Conservation (phyloP, 2,888 invertebrate genomes). For the Xylota sylvarum region DNA sequence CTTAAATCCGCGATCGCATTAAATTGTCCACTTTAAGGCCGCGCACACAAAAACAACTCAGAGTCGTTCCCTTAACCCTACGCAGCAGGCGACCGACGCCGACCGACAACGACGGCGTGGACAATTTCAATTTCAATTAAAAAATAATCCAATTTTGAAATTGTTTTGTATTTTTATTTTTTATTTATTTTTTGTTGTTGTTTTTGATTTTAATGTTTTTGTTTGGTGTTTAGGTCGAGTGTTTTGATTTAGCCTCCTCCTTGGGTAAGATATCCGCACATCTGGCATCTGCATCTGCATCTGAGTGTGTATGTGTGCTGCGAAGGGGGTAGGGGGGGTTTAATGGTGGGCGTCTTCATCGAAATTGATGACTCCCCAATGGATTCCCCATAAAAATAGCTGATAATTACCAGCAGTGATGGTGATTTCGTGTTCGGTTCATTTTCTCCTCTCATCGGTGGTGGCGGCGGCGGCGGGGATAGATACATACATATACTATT, state of each 20-base stretch:
- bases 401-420: conserved; percentile 43
- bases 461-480: no score
- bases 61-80: background rate
- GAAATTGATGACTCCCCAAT: conserved; percentile 41
- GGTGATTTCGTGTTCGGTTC: conserved; percentile 18
- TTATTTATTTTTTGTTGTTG: conserved; percentile 42
- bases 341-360: conserved; percentile 32
- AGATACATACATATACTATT: conserved; percentile 17
- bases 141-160: conserved; percentile 68
- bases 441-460: no score
- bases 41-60: no score
- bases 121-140: conserved; percentile 70
- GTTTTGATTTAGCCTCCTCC: conserved; percentile 36
- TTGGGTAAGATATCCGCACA: conserved; percentile 9
- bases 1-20: conserved; percentile 48
- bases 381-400: conserved; percentile 27
- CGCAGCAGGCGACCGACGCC: background rate
- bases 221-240: conserved; percentile 3
- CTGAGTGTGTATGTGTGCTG: background rate
- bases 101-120: background rate
- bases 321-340: background rate
- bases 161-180: conserved; percentile 60
- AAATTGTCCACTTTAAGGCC: conserved; percentile 63
- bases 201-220: conserved; percentile 49
- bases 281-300: conserved; percentile 11